Conservation (phyloP, 2,113 vertebrate species). For the Lamprotornis superbus region DNA sequence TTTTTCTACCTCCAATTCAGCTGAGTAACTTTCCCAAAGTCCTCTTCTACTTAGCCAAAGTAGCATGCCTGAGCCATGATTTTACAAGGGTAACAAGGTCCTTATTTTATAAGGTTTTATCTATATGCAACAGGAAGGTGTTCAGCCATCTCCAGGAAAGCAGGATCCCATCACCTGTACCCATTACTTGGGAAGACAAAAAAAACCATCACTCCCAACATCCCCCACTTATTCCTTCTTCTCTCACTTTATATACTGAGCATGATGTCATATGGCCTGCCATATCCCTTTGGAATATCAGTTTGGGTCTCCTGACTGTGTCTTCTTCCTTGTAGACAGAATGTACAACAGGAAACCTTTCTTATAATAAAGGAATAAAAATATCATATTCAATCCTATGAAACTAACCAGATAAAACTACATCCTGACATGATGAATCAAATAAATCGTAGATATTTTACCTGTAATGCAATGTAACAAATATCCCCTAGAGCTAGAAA, state of each 20-base stretch:
- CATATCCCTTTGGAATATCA: not conserved
- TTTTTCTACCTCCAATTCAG: not conserved
- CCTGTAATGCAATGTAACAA: not conserved
- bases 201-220: not conserved
- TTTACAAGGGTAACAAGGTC: not conserved
- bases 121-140: not conserved
- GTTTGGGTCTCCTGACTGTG: not conserved
- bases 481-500: not conserved
- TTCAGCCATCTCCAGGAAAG: not conserved
- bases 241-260: not conserved
- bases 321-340: not conserved
- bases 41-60: not conserved
- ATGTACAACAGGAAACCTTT: not conserved
- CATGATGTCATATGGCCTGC: not conserved
- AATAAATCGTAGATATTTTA: not conserved
- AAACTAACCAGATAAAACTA: not conserved
- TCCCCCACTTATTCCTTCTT: not conserved
- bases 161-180: not conserved
- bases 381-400: not conserved
- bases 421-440: not conserved
- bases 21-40: not conserved
- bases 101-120: not conserved
- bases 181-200: not conserved
- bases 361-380: not conserved
- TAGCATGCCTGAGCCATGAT: not conserved